phyloP scores from a whole-genome alignment of 2,888 invertebrate species.

The Notodonta ziczac region DNA sequence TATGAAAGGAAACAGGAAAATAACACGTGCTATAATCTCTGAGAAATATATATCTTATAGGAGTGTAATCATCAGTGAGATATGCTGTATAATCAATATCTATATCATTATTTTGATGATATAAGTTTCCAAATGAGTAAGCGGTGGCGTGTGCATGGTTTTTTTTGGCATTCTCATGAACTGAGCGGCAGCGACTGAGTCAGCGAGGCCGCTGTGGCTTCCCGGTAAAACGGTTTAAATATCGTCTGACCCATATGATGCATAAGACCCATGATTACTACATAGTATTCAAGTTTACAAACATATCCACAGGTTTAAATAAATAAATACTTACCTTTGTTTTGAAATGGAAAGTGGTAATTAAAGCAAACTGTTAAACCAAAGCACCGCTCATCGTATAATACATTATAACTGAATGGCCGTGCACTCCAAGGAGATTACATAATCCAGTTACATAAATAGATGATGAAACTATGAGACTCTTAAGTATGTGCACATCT shows the following conservation, averaged over 20 bases:
- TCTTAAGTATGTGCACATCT: slow-evolving; percentile 56
- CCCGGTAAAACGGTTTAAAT: slow-evolving; percentile 46
- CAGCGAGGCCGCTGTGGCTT: slow-evolving; percentile 50
- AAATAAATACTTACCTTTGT: background rate
- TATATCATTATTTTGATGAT: slow-evolving; percentile 35
- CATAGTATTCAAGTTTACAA: slow-evolving; percentile 2
- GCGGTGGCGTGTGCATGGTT: slow-evolving; percentile 22
- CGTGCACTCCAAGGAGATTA: slow-evolving; percentile 63
- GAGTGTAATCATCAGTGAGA: slow-evolving; percentile 20
- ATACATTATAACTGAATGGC: slow-evolving; percentile 46
- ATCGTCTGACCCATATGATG: slow-evolving; percentile 33
- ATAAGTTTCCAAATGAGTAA: slow-evolving; percentile 36
- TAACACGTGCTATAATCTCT: slow-evolving; percentile 12
- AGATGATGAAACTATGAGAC: slow-evolving; percentile 66
- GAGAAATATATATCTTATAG: slow-evolving; percentile 1
- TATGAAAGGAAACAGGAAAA: slow-evolving; percentile 23
- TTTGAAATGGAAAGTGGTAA: slow-evolving; percentile 11
- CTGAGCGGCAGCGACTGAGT: slow-evolving; percentile 42
- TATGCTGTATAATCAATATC: slow-evolving; percentile 33
- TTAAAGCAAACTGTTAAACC: slow-evolving; percentile 1
- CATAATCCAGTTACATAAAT: slow-evolving; percentile 75
- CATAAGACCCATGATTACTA: slow-evolving; percentile 19
- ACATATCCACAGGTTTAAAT: background rate
- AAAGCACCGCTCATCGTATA: slow-evolving; percentile 24
- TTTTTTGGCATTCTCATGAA: slow-evolving; percentile 50